A percentile compares a stretch with the other conserved stretches of the same genome.
phyloP scores from a whole-genome alignment of 2,113 vertebrate species.

The Stigmatopora argus region DNA sequence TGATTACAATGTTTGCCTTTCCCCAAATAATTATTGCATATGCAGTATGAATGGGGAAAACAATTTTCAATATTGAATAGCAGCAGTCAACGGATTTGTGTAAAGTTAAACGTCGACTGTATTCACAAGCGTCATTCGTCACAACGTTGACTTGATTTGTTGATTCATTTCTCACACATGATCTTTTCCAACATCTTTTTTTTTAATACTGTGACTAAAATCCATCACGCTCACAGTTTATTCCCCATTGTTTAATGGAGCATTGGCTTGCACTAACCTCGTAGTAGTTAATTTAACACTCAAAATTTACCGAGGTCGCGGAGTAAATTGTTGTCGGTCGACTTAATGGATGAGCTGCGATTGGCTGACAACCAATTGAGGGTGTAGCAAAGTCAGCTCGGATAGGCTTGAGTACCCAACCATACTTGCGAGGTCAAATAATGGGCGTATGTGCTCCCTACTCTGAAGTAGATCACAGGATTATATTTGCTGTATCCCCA shows the following conservation, averaged over 20 bases:
- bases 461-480: constrained; percentile 33
- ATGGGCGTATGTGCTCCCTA: constrained; percentile 12
- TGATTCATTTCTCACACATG: background rate
- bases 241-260: background rate
- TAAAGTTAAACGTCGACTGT: background rate
- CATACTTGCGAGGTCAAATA: too few relatives aligned
- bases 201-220: background rate
- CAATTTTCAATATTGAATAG: background rate
- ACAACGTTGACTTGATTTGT: background rate
- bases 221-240: background rate
- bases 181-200: background rate
- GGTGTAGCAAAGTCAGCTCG: too few relatives aligned
- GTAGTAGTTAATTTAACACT: too few relatives aligned
- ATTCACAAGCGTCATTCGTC: background rate
- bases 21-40: background rate
- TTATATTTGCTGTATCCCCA: constrained; percentile 45
- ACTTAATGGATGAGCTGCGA: too few relatives aligned
- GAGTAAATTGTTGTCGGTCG: too few relatives aligned
- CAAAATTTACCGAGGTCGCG: too few relatives aligned
- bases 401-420: too few relatives aligned
- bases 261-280: background rate
- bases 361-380: too few relatives aligned
- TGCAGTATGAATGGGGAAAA: background rate
- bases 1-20: background rate
- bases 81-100: background rate